A percentile compares a stretch with the other conserved stretches of the same genome.
Conservation (phyloP, 2,113 vertebrate genomes). For the Natator depressus region DNA sequence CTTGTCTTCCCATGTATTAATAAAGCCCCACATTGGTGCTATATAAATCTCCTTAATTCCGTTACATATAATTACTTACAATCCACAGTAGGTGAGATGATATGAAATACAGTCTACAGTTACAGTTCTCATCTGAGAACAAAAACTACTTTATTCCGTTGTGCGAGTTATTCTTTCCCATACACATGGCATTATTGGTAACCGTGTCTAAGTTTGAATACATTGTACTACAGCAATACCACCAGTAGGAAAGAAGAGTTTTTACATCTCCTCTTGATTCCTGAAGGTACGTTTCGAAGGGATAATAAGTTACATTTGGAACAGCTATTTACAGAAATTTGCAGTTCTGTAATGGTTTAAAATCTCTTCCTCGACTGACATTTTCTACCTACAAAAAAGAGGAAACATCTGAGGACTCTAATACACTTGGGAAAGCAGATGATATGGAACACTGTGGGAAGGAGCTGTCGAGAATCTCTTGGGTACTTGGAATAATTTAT, state of each 20-base stretch:
- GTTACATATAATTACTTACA: rapidly evolving
- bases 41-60: not conserved
- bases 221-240: not conserved
- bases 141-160: not conserved
- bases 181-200: rapidly evolving
- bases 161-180: rapidly evolving
- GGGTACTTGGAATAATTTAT: not conserved
- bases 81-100: rapidly evolving
- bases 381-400: not conserved
- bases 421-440: not conserved
- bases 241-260: rapidly evolving
- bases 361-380: not conserved
- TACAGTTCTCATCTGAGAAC: not conserved
- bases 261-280: not conserved
- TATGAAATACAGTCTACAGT: not conserved
- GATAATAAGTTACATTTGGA: not conserved
- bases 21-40: not conserved
- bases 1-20: not conserved
- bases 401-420: rapidly evolving
- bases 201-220: not conserved
- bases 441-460: not conserved
- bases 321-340: not conserved
- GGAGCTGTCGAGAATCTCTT: not conserved
- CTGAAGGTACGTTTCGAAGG: not conserved
- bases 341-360: not conserved